phyloP scores from a whole-genome alignment of 2,888 invertebrate genomes.

The Anoncus sp. region DNA sequence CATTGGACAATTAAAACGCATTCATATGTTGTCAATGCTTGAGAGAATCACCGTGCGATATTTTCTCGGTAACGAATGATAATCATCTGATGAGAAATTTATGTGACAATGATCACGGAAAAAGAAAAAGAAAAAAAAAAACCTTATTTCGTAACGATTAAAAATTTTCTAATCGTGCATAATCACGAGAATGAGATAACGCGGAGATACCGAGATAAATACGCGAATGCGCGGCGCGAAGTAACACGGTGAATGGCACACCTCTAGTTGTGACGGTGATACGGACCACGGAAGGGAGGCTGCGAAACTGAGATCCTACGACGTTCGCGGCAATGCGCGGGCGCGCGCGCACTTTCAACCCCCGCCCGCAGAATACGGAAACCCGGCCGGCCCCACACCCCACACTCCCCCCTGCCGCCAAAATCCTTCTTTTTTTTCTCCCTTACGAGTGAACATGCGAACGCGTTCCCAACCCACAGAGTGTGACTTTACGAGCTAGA shows the following conservation, averaged over 20 bases:
- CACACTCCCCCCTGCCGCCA: conserved; percentile 33
- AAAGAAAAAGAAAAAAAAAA: conserved; percentile 2
- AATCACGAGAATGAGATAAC: conserved; percentile 2
- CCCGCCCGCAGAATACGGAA: conserved; percentile 72
- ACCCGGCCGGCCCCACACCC: conserved; percentile 70
- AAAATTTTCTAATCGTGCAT: not conserved
- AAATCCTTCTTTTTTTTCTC: not conserved
- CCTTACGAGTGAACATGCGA: conserved; percentile 36
- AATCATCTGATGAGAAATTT: not conserved
- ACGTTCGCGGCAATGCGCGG: conserved; percentile 74
- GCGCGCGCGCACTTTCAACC: conserved; percentile 78
- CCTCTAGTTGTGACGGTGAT: conserved; percentile 76
- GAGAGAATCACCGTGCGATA: conserved; percentile 9
- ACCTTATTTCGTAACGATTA: not conserved
- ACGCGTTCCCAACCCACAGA: conserved; percentile 35
- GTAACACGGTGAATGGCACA: conserved; percentile 73
- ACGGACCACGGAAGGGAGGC: conserved; percentile 81
- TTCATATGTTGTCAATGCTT: not conserved
- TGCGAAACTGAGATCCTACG: conserved; percentile 81
- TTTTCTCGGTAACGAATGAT: not conserved
- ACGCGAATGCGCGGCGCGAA: conserved; percentile 60
- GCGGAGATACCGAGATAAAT: conserved; percentile 33
- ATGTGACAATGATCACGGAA: not conserved
- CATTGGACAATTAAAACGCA: not conserved
- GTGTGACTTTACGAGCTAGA: conserved; percentile 37